phyloP scores from a whole-genome alignment of 2,888 invertebrate species.

The Vanessa cardui region DNA sequence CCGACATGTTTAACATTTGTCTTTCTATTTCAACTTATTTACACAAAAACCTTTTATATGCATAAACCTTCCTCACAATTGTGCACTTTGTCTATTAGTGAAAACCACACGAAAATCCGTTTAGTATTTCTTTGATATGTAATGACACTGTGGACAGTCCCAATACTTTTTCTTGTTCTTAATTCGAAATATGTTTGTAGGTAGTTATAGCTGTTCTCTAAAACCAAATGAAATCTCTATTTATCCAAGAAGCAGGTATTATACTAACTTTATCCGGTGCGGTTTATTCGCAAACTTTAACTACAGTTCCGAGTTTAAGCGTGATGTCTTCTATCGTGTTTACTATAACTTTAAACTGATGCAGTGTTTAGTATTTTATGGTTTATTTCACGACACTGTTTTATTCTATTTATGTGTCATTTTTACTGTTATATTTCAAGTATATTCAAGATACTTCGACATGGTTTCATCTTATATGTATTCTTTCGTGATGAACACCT shows the following conservation, averaged over 20 bases:
- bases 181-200: not conserved
- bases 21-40: too few species aligned
- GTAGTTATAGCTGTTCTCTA: not conserved
- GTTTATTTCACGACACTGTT: not conserved
- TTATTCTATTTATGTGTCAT: not conserved
- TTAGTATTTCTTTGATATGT: too few species aligned
- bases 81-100: too few species aligned
- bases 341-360: constrained; percentile 4
- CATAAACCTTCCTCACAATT: too few species aligned
- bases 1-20: too few species aligned
- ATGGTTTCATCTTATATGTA: too few species aligned
- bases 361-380: constrained; percentile 10
- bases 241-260: constrained; percentile 10
- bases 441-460: not conserved
- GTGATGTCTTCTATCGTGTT: constrained; percentile 10
- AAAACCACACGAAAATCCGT: too few species aligned
- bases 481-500: too few species aligned
- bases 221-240: constrained; percentile 6
- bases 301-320: constrained; percentile 9
- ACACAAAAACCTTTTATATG: too few species aligned
- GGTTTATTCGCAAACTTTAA: constrained; percentile 19
- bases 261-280: constrained; percentile 2
- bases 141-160: too few species aligned
- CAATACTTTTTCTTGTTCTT: not conserved
- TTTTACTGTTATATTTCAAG: not conserved